A percentile compares a stretch with the other conserved stretches of the same genome.
phyloP scores from a whole-genome alignment of 1,140 invertebrate species.

The Orussus abietinus region DNA sequence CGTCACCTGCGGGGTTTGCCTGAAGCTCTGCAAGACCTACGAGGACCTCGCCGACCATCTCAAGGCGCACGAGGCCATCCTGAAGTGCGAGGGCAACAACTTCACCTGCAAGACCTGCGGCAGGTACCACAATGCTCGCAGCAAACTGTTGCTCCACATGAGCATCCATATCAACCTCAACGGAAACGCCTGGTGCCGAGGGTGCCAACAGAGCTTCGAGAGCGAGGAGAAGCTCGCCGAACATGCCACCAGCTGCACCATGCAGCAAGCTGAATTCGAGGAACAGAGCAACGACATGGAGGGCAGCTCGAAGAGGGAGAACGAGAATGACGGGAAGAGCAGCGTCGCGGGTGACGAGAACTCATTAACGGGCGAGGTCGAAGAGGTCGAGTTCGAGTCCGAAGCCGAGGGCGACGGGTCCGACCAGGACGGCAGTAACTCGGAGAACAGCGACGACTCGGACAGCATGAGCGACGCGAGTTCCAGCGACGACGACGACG shows the following conservation, averaged over 20 bases:
- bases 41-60: constrained; percentile 55
- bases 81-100: constrained; percentile 58
- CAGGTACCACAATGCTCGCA: constrained; percentile 60
- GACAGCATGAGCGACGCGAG: constrained; percentile 17
- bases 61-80: constrained; percentile 51
- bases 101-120: constrained; percentile 61
- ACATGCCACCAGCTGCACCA: constrained; percentile 35
- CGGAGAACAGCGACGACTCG: constrained; percentile 15
- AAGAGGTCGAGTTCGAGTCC: constrained; percentile 34
- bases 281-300: constrained; percentile 19
- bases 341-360: constrained; percentile 35
- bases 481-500: constrained; percentile 18
- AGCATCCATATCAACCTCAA: constrained; percentile 58
- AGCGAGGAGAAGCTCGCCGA: constrained; percentile 39
- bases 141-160: constrained; percentile 58
- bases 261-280: constrained; percentile 27
- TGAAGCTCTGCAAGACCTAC: constrained; percentile 57
- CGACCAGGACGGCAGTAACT: constrained; percentile 11
- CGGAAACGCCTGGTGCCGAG: constrained; percentile 38
- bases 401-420: constrained; percentile 25
- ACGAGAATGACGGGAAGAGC: constrained; percentile 31
- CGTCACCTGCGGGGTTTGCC: constrained; percentile 60
- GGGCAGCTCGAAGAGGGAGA: constrained; percentile 19
- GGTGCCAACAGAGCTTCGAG: constrained; percentile 40
- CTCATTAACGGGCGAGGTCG: constrained; percentile 18